These are phyloP conservation scores for Lepidurus apus DNA, from an alignment of 1,140 invertebrate genomes.

Conservation along the genomic window DNA sequence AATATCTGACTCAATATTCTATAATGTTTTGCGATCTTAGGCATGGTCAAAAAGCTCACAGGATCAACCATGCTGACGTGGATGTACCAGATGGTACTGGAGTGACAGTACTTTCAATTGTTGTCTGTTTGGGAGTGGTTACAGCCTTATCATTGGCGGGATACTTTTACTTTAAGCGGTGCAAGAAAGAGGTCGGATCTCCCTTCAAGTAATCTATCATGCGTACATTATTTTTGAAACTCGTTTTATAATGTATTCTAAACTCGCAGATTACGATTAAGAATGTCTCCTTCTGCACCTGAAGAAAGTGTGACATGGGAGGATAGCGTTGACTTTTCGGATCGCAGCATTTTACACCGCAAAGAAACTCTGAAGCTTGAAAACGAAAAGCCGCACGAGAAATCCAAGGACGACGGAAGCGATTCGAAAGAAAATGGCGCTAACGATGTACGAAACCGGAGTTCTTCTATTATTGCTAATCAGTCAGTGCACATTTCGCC, in stretches of 20 bases:
- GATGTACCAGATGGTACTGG: slow-evolving; percentile 28
- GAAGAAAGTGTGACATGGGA: slow-evolving; percentile 33
- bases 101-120: slow-evolving; percentile 29
- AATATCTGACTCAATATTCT: not conserved
- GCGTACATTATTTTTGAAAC: no score
- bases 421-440: not conserved
- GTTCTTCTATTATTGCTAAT: not conserved
- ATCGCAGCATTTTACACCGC: slow-evolving; percentile 23
- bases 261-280: slow-evolving; percentile 11
- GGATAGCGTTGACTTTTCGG: slow-evolving; percentile 32
- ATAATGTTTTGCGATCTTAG: not conserved
- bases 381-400: not conserved
- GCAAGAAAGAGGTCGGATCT: slow-evolving; percentile 27
- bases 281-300: slow-evolving; percentile 23
- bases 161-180: slow-evolving; percentile 27
- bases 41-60: not conserved
- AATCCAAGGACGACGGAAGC: slow-evolving; percentile 2
- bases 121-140: slow-evolving; percentile 28
- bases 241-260: not conserved
- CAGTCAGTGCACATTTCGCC: slow-evolving; percentile 27
- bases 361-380: slow-evolving; percentile 19
- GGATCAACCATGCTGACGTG: not conserved
- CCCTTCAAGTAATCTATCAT: slow-evolving; percentile 22
- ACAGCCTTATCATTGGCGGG: slow-evolving; percentile 25
- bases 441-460: not conserved